phyloP scores from a whole-genome alignment of 2,888 invertebrate species.

The Parasteatoda lunata region DNA sequence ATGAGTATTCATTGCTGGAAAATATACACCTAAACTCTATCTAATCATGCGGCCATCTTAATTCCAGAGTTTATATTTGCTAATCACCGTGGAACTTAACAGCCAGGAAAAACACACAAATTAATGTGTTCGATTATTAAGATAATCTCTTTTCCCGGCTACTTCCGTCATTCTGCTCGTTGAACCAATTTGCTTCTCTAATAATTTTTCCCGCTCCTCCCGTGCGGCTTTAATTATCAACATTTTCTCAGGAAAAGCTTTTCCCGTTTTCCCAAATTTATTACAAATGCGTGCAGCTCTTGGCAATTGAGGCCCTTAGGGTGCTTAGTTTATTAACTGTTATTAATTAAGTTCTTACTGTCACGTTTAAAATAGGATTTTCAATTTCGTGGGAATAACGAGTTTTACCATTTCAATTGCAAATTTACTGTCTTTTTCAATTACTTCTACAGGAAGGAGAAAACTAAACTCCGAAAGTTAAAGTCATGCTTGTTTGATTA shows the following conservation, averaged over 20 bases:
- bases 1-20: background rate
- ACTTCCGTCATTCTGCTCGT: constrained; percentile 37
- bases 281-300: constrained; percentile 5
- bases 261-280: constrained; percentile 36
- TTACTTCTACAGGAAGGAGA: too few species aligned
- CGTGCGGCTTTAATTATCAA: constrained; percentile 42
- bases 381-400: too few species aligned
- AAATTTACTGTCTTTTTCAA: too few species aligned
- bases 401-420: too few species aligned
- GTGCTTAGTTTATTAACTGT: constrained; percentile 39
- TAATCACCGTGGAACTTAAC: background rate
- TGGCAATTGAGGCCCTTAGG: background rate
- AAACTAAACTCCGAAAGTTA: too few species aligned
- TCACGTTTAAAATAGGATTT: background rate
- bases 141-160: constrained; percentile 34
- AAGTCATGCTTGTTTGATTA: too few species aligned
- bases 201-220: constrained; percentile 25
- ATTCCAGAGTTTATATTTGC: background rate
- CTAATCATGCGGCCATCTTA: background rate
- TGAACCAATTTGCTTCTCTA: constrained; percentile 42
- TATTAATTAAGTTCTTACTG: constrained; percentile 50
- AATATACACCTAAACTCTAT: background rate
- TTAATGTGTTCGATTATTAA: constrained; percentile 50
- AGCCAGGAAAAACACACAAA: constrained; percentile 21
- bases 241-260: constrained; percentile 36